A percentile compares a stretch with the other conserved stretches of the same genome.
Conservation (phyloP, 2,113 vertebrate genomes). For the Furnarius figulus region DNA sequence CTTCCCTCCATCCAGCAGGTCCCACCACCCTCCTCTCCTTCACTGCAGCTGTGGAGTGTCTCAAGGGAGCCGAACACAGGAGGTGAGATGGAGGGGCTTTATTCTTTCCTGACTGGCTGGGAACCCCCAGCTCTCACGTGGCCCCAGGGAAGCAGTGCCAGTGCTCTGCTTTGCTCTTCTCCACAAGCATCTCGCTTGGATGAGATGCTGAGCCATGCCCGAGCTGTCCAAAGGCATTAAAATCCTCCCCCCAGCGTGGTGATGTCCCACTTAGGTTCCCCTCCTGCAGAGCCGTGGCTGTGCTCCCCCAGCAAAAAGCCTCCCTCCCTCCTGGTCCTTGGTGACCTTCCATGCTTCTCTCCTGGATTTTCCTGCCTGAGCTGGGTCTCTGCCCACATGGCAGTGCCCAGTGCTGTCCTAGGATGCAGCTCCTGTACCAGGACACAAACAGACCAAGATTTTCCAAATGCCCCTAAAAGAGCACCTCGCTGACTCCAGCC, state of each 20-base stretch:
- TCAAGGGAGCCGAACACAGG: neutral
- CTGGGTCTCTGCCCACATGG: neutral
- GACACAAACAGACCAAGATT: neutral
- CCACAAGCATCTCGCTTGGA: accelerated
- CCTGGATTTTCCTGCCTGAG: neutral
- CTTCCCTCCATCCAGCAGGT: neutral
- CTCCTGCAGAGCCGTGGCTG: accelerated
- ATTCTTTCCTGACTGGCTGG: neutral
- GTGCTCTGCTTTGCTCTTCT: neutral
- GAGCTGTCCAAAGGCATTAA: neutral
- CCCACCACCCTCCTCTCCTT: neutral
- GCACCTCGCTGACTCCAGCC: neutral
- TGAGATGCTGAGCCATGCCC: neutral
- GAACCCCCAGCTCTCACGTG: neutral
- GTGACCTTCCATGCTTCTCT: neutral
- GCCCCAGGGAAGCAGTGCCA: neutral
- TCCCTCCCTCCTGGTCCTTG: neutral
- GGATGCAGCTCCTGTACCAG: neutral
- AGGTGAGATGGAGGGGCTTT: neutral
- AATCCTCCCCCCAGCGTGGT: neutral
- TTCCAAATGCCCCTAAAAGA: neutral
- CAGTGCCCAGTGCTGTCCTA: accelerated
- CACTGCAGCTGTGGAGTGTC: accelerated
- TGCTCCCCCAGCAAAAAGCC: neutral
- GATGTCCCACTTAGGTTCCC: neutral